Base-by-base conservation (phyloP, 2,888 invertebrate genomes). In the Cosmia pyralina region DNA sequence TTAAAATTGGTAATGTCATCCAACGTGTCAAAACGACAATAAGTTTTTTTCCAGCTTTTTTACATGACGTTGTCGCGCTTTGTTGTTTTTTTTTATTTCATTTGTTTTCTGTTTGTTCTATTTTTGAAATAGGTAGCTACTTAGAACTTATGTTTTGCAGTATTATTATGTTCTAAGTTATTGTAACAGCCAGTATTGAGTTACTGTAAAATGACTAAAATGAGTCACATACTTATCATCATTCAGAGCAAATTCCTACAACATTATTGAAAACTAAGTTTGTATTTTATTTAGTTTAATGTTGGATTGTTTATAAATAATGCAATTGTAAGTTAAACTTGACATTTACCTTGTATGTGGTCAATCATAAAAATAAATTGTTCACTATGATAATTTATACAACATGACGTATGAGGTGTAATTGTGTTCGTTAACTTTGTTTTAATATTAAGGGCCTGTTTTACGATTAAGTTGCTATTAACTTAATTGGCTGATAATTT, bases 1-100 rank as follows among this genome's bases (percentile, higher is more conserved):
- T 22, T 48, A 15, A 68, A 76, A 70, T 69, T 67, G 38, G 64
- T 70, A 57, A 53, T 62, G 75, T 85, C 83, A 77, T 72, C 41
- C 65, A 70, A 63, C 50, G 72, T 75, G 52, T 67, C 67, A 69
- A 63, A 71, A 58, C 52, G 13, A 48, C 55, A 77, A 77, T 80
- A 55, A 0, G 28, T 11, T 70, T 77, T 80, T 73, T 5, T 22
- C 10, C 0, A 6, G 8, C 5, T 34, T 70, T 70, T 71, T 78
- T 64, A 13, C 19, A 19, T 4, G 28, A 17, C 57, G n/a, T 22
- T 80, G 57, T 65, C 17, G 62, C 22, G 55, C n/a, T 70, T 67
- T 59, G n/a, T 68, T 58, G 8, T 46, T 57, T 55, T n/a, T n/a
- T 66, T 68, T 50, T 19, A 13, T 65, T 19, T 22, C 0, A 22